These are phyloP conservation scores for Thunnus thynnus DNA, from an alignment of 2,113 vertebrate species.

Conservation along the genomic window DNA sequence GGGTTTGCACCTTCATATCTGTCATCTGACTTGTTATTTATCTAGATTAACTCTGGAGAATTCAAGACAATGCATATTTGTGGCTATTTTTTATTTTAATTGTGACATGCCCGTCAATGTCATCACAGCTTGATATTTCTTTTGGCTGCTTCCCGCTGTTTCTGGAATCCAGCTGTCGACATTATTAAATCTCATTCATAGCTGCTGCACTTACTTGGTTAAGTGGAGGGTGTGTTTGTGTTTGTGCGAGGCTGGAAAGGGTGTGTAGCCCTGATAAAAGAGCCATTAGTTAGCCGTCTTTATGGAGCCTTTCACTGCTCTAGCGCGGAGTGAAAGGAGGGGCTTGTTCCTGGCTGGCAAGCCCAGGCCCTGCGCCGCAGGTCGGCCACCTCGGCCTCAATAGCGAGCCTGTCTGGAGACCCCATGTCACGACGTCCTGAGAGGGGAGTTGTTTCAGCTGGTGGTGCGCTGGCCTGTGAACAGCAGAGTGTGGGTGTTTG, in stretches of 20 bases:
- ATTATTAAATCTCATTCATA: slow-evolving; percentile 45
- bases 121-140: not conserved
- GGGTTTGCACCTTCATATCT: not conserved
- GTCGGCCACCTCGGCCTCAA: slow-evolving; percentile 57
- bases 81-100: not conserved
- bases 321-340: slow-evolving; percentile 59
- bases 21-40: not conserved
- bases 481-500: slow-evolving; percentile 26
- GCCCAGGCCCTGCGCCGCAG: slow-evolving; percentile 10
- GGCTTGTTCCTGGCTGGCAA: slow-evolving; percentile 62
- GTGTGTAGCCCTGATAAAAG: slow-evolving; percentile 70
- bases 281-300: slow-evolving; percentile 61
- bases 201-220: slow-evolving; percentile 17
- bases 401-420: slow-evolving; percentile 63
- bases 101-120: not conserved
- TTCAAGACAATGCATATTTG: slow-evolving; percentile 26
- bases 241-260: slow-evolving; percentile 53
- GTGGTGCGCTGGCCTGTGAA: slow-evolving; percentile 22
- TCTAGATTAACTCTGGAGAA: not conserved
- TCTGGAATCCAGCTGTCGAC: slow-evolving; percentile 9
- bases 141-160: slow-evolving; percentile 1
- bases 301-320: slow-evolving; percentile 73
- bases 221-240: slow-evolving; percentile 69
- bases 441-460: slow-evolving; percentile 79
- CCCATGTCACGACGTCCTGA: slow-evolving; percentile 72